A percentile compares a stretch with the other conserved stretches of the same genome.
Conservation (phyloP, 92 coral and sea anemone species). For the Porites cylindrica region DNA sequence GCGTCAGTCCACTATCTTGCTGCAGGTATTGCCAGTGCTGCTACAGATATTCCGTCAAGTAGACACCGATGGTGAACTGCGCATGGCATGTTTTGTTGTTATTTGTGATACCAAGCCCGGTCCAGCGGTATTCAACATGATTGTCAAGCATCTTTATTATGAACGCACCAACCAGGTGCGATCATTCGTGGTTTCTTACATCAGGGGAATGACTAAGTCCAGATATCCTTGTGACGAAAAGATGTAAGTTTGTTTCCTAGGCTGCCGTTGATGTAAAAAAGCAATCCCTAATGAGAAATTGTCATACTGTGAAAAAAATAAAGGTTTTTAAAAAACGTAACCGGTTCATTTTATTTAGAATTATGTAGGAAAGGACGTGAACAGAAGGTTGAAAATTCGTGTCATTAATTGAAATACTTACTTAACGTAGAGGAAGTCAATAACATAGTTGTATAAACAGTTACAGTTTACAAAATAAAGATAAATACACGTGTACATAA, state of each 20-base stretch:
- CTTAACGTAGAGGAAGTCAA: no score
- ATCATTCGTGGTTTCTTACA: slow-evolving; percentile 46
- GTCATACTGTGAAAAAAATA: no score
- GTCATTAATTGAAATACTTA: no score
- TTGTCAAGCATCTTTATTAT: slow-evolving; percentile 13
- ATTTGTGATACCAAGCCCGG: slow-evolving; percentile 41
- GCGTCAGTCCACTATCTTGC: neutral
- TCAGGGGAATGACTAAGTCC: slow-evolving; percentile 42
- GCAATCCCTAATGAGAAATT: no score
- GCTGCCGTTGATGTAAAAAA: no score
- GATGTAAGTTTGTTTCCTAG: slow-evolving; percentile 15
- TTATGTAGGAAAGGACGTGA: no score
- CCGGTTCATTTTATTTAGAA: no score
- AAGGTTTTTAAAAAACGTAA: no score
- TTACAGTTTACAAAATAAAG: no score
- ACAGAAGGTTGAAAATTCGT: no score
- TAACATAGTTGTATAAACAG: no score
- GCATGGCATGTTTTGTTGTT: slow-evolving; percentile 55
- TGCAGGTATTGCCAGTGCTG: slow-evolving; percentile 42
- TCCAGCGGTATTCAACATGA: slow-evolving; percentile 46
- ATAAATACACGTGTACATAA: no score
- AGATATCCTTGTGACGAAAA: slow-evolving; percentile 45
- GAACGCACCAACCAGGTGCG: slow-evolving; percentile 40
- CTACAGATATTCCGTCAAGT: slow-evolving; percentile 39
- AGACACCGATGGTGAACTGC: slow-evolving; percentile 24